A percentile compares a stretch with the other conserved stretches of the same genome.
phyloP scores from a whole-genome alignment of 1,140 invertebrate species.

The Brachionus koreanus region DNA sequence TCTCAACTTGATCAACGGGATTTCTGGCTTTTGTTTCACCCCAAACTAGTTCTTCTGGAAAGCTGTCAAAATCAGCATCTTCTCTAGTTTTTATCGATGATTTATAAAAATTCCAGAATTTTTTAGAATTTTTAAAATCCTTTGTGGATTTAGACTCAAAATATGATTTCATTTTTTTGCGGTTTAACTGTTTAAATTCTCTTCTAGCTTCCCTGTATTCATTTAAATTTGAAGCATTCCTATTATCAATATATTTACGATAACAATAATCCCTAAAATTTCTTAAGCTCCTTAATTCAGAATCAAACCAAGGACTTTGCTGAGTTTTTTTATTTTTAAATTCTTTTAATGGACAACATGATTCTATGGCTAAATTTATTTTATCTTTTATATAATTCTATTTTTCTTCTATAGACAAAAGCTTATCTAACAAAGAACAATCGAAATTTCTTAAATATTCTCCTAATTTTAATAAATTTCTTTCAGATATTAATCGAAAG shows the following conservation, averaged over 20 bases:
- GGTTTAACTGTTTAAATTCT: background rate
- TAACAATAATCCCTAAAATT: background rate
- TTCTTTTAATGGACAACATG: background rate
- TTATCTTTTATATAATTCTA: background rate
- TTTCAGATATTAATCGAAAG: background rate
- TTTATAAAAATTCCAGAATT: slow-evolving; percentile 1
- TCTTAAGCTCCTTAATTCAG: background rate
- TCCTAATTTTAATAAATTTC: background rate
- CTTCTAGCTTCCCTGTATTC: background rate
- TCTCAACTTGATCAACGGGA: slow-evolving; percentile 5
- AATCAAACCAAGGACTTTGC: background rate
- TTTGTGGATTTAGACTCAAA: background rate
- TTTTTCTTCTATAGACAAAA: background rate
- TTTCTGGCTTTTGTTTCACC: background rate
- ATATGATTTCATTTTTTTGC: background rate
- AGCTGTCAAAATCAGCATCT: background rate
- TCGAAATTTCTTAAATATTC: background rate
- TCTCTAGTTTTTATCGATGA: background rate
- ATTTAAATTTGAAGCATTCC: background rate
- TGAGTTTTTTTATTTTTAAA: background rate
- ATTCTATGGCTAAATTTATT: background rate
- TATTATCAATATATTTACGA: background rate
- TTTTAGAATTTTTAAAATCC: slow-evolving; percentile 9
- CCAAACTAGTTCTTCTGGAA: background rate
- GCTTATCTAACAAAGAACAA: background rate